Evolutionary conservation across 2,888 invertebrate species (phyloP).

Genomic region (Laothoe populi): DNA sequence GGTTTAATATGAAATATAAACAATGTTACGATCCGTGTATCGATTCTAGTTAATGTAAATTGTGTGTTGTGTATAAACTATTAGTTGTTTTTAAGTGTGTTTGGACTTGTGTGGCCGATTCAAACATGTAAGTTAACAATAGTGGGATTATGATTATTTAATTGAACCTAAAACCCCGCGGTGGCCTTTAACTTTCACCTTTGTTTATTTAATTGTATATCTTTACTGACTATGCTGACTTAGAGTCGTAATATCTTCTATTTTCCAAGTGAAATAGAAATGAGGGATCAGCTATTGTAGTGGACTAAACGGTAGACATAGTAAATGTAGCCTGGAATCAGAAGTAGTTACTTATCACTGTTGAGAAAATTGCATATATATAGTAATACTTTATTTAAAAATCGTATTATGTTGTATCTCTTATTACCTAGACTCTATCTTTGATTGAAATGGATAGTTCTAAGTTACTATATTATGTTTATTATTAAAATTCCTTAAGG

Average conservation of each 20-base stretch:
- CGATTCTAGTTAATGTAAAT: slow-evolving; percentile 36
- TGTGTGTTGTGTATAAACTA: slow-evolving; percentile 44
- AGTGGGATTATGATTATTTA: not conserved
- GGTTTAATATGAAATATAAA: slow-evolving; percentile 59
- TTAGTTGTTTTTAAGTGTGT: slow-evolving; percentile 43
- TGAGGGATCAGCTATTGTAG: not conserved
- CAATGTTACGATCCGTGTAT: slow-evolving; percentile 67
- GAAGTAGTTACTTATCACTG: too few relatives aligned
- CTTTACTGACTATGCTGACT: not conserved
- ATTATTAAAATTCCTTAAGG: too few relatives aligned
- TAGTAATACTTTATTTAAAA: too few relatives aligned
- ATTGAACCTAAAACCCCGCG: too few relatives aligned
- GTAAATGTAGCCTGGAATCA: not conserved
- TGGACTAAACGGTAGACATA: not conserved
- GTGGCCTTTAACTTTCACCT: slow-evolving; percentile 7
- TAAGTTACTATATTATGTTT: too few relatives aligned
- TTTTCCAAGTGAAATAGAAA: not conserved
- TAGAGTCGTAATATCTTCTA: not conserved
- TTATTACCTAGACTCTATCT: too few relatives aligned
- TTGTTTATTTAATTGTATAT: slow-evolving; percentile 44
- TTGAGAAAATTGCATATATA: too few relatives aligned
- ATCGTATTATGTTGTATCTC: too few relatives aligned
- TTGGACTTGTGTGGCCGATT: slow-evolving; percentile 34
- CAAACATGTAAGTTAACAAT: slow-evolving; percentile 14
- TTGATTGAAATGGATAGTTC: too few relatives aligned